Percentiles rank a stretch among this genome's conserved stretches.
phyloP scores from a whole-genome alignment of 2,888 invertebrate genomes.

The Dryocosmus kuriphilus region DNA sequence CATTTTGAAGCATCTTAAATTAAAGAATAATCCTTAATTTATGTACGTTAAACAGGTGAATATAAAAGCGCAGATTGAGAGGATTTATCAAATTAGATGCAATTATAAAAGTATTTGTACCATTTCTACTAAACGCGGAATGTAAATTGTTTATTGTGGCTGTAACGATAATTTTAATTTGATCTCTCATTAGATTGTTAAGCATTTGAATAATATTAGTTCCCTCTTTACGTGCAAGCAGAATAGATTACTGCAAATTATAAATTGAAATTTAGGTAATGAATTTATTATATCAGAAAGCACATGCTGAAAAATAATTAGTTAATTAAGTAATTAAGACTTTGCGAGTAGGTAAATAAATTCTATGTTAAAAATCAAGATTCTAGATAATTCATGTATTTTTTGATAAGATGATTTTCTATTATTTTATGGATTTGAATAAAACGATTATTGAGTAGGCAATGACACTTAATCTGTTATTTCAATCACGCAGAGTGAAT shows the following conservation, averaged over 20 bases:
- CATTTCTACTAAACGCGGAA: not conserved
- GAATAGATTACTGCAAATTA: slow-evolving; percentile 12
- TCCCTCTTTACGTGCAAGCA: slow-evolving; percentile 15
- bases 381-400: too few species aligned
- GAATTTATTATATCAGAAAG: not conserved
- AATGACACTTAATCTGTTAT: too few species aligned
- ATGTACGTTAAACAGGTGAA: not conserved
- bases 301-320: slow-evolving; percentile 9
- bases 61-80: not conserved
- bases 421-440: too few species aligned
- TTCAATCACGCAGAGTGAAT: too few species aligned
- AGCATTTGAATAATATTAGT: slow-evolving; percentile 35
- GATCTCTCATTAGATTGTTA: slow-evolving; percentile 23
- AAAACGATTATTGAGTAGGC: too few species aligned
- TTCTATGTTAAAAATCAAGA: too few species aligned
- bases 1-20: slow-evolving; percentile 4
- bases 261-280: slow-evolving; percentile 14
- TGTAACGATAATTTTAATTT: slow-evolving; percentile 29
- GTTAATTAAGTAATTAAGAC: not conserved
- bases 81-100: not conserved
- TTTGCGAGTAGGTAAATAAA: not conserved
- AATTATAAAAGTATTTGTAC: not conserved
- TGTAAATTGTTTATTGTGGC: slow-evolving; percentile 7
- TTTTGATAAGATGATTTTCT: too few species aligned
- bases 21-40: not conserved